Evolutionary conservation across 2,888 invertebrate species (phyloP).

Genomic region (Hydrotaea diabolus): DNA sequence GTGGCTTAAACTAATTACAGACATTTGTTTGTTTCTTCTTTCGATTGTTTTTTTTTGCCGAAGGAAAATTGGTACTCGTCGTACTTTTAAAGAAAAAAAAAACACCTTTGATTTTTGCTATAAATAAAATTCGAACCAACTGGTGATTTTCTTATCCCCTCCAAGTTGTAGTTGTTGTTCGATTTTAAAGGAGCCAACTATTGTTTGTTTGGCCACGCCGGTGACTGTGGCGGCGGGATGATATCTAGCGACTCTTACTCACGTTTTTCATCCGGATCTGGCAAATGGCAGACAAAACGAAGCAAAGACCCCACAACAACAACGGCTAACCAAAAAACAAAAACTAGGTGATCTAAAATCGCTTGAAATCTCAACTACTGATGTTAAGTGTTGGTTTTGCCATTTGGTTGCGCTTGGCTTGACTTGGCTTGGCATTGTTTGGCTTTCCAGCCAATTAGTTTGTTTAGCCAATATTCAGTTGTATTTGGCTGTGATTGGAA

Average conservation of each 20-base stretch:
- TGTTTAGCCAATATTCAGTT: conserved; percentile 1
- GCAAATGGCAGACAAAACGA: not conserved
- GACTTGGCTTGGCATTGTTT: conserved; percentile 32
- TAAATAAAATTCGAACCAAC: too few relatives aligned
- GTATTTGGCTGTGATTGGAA: not conserved
- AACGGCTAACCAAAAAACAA: not conserved
- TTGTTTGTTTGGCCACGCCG: not conserved
- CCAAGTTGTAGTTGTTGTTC: not conserved
- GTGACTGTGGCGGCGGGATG: conserved; percentile 19
- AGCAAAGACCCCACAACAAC: conserved; percentile 9
- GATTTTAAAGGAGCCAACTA: conserved; percentile 4
- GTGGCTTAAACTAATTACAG: conserved; percentile 54
- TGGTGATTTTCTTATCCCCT: too few relatives aligned
- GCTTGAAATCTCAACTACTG: conserved; percentile 56
- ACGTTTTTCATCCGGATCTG: conserved; percentile 47
- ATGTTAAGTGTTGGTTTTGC: conserved; percentile 16
- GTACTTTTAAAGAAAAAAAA: conserved; percentile 14
- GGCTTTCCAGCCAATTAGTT: conserved; percentile 64
- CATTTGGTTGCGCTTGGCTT: not conserved
- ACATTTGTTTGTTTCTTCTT: conserved; percentile 39
- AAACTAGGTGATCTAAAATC: conserved; percentile 61
- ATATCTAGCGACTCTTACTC: conserved; percentile 65
- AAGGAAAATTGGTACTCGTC: not conserved
- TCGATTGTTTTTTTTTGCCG: not conserved
- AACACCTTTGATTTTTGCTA: conserved; percentile 49